Conservation (phyloP, 2,888 invertebrate genomes). For the Panopea generosa region DNA sequence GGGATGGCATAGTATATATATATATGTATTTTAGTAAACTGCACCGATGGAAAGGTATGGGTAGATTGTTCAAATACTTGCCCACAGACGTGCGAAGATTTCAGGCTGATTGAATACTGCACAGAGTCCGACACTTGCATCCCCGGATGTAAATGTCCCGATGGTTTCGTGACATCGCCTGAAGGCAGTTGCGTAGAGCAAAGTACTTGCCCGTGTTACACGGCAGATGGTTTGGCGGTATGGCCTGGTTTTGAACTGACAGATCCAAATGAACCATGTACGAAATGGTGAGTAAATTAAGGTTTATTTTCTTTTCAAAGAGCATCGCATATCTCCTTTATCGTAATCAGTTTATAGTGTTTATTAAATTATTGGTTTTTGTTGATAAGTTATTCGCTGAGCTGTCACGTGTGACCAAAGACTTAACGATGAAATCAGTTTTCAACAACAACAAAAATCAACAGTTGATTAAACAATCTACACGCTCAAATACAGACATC, state of each 20-base stretch:
- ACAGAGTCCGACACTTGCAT: constrained; percentile 16
- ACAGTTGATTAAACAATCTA: too few relatives aligned
- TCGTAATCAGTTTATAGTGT: too few relatives aligned
- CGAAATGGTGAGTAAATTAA: constrained; percentile 34
- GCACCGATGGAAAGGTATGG: constrained; percentile 31
- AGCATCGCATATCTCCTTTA: too few relatives aligned
- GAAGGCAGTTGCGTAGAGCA: constrained; percentile 32
- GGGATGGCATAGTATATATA: too few relatives aligned
- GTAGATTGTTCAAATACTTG: constrained; percentile 31
- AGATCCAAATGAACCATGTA: constrained; percentile 18
- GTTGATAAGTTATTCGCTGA: too few relatives aligned
- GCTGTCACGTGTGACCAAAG: too few relatives aligned
- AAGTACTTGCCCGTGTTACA: constrained; percentile 36
- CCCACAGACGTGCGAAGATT: constrained; percentile 31
- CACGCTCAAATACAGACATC: too few relatives aligned
- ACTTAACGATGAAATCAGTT: too few relatives aligned
- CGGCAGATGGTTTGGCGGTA: constrained; percentile 24
- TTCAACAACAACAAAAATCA: too few relatives aligned
- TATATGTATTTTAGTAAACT: too few relatives aligned
- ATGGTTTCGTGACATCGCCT: constrained; percentile 24
- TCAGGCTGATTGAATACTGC: constrained; percentile 23
- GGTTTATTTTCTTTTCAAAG: too few relatives aligned
- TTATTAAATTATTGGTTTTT: too few relatives aligned
- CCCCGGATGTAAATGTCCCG: constrained; percentile 35
- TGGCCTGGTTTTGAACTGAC: constrained; percentile 25